Base-by-base conservation (phyloP, 2,888 invertebrate genomes). In the Oeneis ivallda region DNA sequence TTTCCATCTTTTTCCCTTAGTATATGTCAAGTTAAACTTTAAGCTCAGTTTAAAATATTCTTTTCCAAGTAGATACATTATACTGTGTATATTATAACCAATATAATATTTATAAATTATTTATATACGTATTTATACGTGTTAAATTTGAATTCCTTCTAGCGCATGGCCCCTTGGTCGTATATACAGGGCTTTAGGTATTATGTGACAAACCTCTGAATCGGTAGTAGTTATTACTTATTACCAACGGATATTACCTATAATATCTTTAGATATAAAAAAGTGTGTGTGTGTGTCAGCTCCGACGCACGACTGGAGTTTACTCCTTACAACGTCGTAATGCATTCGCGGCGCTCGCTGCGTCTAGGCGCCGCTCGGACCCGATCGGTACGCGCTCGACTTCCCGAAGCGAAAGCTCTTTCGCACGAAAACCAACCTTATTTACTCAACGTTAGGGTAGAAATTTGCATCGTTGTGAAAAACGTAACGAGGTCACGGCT, bases 121-220 rank as follows among this genome's bases (percentile, higher is more conserved):
- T 64, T 65, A 41, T 68, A 61, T 68, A 54, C 41, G 60, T 64
- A 53, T 74, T 47, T 57, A 62, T 61, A 67, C 45, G 62, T 58
- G 54, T 64, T 65, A 43, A 63, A 72, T 70, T 59, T 69, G 53
- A 72, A 70, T 71, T 74, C 70, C 74, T 68, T 66, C 75, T 74
- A 77, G 76, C 77, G 72, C 77, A 75, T 81, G 89, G 89, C 89
- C 90, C 89, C 88, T 75, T 76, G 58, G 77, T 82, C 78, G 74
- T 75, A 70, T 77, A 80, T 41, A 56, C 56, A 41, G 39, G 11
- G 19, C 11, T 56, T 26, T 8, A 19, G 19, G 41, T 26, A 13
- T 5, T n/a, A 41, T 13, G 17, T 13, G 3, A 56, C 56, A 41
- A 56, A 56, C 2, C 56, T 26, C 56, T 56, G 13, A 41, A 47